phyloP scores from a whole-genome alignment of 2,113 vertebrate species.

The Microcebus tavaratra region DNA sequence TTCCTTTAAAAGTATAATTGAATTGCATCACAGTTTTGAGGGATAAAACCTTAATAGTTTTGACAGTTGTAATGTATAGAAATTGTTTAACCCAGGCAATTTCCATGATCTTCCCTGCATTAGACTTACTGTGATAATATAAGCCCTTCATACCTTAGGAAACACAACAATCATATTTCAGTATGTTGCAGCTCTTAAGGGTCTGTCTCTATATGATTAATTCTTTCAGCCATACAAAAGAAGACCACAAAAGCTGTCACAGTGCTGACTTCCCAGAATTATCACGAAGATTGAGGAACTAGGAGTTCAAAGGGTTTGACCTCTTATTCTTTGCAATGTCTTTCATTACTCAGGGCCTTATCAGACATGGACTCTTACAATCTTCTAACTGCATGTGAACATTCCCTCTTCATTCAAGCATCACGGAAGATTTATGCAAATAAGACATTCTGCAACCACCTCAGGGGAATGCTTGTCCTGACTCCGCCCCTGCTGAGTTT shows the following conservation, averaged over 20 bases:
- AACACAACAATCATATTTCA: constrained; percentile 6
- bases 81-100: not conserved
- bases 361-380: constrained; percentile 69
- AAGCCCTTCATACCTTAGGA: constrained; percentile 20
- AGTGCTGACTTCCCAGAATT: constrained; percentile 26
- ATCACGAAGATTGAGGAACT: not conserved
- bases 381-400: constrained; percentile 66
- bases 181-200: not conserved
- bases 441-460: constrained; percentile 70
- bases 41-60: not conserved
- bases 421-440: constrained; percentile 81
- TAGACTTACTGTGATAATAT: constrained; percentile 37
- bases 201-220: constrained; percentile 41
- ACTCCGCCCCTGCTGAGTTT: constrained; percentile 84
- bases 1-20: constrained; percentile 60
- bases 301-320: constrained; percentile 37
- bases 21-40: not conserved
- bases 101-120: not conserved
- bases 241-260: not conserved
- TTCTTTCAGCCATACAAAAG: constrained; percentile 30
- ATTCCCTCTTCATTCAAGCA: constrained; percentile 67
- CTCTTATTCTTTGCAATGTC: constrained; percentile 45
- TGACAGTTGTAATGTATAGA: not conserved
- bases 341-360: constrained; percentile 74
- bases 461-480: constrained; percentile 76